A percentile compares a stretch with the other conserved stretches of the same genome.
Evolutionary conservation across 2,797 vertebrate genomes (phyloP).

Genomic region (Rhinoraja longicauda): DNA sequence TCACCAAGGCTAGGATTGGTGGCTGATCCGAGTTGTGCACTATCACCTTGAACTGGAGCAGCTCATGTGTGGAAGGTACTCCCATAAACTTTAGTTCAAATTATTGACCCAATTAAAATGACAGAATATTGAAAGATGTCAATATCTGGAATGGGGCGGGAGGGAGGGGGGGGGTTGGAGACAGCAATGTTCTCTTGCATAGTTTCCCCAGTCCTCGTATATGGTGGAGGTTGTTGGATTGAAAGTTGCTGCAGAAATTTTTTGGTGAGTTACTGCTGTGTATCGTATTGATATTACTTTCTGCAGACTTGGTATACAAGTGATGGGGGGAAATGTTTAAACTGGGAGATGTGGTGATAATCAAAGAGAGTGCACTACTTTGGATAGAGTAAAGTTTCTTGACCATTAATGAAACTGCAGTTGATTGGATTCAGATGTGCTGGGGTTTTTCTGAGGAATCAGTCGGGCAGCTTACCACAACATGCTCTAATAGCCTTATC

Average conservation of each 20-base stretch:
- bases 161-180: not conserved
- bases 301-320: not conserved
- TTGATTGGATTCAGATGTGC: not conserved
- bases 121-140: not conserved
- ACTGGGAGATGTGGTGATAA: too few species aligned
- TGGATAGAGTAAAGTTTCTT: not conserved
- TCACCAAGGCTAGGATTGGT: not conserved
- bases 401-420: not conserved
- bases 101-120: not conserved
- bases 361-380: too few species aligned
- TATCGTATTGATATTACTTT: not conserved
- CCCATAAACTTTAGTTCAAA: not conserved
- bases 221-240: not conserved
- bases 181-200: not conserved
- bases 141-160: not conserved
- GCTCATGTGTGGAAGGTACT: not conserved
- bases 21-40: not conserved
- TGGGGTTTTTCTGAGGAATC: too few species aligned
- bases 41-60: not conserved
- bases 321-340: not conserved
- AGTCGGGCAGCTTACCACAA: too few species aligned
- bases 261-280: not conserved
- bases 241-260: not conserved
- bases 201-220: not conserved
- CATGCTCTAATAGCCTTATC: too few species aligned